phyloP scores from a whole-genome alignment of 2,113 vertebrate genomes.

The Thermophis baileyi region DNA sequence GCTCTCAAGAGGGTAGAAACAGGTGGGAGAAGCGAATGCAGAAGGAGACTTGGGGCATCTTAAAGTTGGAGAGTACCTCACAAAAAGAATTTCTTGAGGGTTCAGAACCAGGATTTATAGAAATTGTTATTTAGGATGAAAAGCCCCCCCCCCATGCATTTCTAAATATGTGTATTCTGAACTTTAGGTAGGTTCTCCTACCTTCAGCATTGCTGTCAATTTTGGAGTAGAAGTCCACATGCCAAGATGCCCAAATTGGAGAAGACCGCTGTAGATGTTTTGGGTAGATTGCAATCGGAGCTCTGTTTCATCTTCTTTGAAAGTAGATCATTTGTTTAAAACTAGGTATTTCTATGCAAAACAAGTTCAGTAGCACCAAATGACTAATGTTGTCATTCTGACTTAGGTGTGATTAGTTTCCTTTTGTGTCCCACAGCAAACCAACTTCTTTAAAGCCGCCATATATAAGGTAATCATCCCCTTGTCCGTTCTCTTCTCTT shows the following conservation, averaged over 20 bases:
- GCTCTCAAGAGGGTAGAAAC: neutral
- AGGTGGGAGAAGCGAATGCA: neutral
- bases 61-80: neutral
- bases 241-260: neutral
- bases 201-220: neutral
- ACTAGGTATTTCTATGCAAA: neutral
- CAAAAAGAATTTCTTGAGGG: neutral
- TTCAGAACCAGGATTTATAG: neutral
- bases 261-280: neutral
- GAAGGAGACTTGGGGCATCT: no score
- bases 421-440: conserved; percentile 58
- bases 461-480: conserved; percentile 82
- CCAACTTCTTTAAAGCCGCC: conserved; percentile 73
- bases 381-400: conserved; percentile 31
- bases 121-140: neutral
- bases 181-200: neutral
- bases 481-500: neutral
- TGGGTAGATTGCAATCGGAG: no score
- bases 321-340: neutral
- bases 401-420: conserved; percentile 19
- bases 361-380: neutral
- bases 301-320: neutral
- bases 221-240: neutral
- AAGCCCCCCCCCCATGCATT: neutral
- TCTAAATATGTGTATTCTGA: neutral